phyloP scores from a whole-genome alignment of 2,113 vertebrate species.

The Catharus minimus region DNA sequence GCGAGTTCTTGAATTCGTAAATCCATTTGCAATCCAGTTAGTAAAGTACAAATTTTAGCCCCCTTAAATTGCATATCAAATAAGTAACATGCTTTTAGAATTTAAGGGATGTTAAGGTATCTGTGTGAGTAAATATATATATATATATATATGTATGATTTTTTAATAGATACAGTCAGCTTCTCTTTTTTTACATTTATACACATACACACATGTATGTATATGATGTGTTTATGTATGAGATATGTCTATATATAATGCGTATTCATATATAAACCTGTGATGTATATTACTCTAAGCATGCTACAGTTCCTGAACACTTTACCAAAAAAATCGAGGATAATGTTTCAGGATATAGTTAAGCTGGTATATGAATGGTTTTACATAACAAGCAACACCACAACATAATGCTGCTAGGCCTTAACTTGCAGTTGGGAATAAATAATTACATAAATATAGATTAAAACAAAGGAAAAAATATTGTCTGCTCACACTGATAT shows the following conservation, averaged over 20 bases:
- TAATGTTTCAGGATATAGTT: neutral
- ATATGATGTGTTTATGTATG: neutral
- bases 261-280: too few relatives aligned
- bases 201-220: too few relatives aligned
- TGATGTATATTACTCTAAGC: neutral
- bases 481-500: neutral
- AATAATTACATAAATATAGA: neutral
- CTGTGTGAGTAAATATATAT: fast-evolving
- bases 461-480: neutral
- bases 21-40: neutral
- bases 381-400: neutral
- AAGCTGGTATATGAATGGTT: fast-evolving
- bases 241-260: neutral
- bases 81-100: neutral
- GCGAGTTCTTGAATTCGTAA: neutral
- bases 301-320: neutral
- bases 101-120: neutral
- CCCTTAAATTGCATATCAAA: neutral
- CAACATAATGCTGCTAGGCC: neutral
- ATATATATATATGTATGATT: neutral
- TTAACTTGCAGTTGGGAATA: neutral
- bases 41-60: neutral
- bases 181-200: neutral
- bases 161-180: fast-evolving
- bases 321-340: neutral